Evolutionary conservation across 2,888 invertebrate species (phyloP).

Genomic region (Autographa gamma): DNA sequence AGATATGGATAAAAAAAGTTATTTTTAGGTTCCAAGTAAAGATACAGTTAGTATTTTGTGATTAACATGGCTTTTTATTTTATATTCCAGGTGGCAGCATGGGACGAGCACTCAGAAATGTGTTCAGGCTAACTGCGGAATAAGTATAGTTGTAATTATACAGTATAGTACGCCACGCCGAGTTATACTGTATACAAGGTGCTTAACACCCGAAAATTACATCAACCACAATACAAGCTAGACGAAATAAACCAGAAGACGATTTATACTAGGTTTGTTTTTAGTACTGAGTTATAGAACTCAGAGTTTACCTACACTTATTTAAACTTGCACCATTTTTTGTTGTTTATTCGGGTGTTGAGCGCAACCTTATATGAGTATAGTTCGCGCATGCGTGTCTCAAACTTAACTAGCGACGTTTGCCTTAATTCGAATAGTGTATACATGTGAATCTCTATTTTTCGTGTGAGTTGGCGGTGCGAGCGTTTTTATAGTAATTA

Average conservation of each 20-base stretch:
- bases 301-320: background rate
- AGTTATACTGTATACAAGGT: slow-evolving; percentile 40
- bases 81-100: slow-evolving; percentile 92
- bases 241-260: background rate
- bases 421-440: slow-evolving; percentile 57
- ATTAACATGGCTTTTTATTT: slow-evolving; percentile 5
- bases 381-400: slow-evolving; percentile 49
- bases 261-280: background rate
- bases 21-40: too few relatives aligned
- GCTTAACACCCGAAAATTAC: background rate
- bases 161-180: slow-evolving; percentile 39
- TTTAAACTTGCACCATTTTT: background rate
- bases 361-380: slow-evolving; percentile 1
- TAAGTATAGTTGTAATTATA: slow-evolving; percentile 57
- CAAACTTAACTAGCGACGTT: slow-evolving; percentile 43
- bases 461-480: slow-evolving; percentile 28
- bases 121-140: slow-evolving; percentile 90
- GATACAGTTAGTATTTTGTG: background rate
- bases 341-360: background rate
- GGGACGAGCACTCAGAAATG: slow-evolving; percentile 96
- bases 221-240: background rate
- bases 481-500: slow-evolving; percentile 17
- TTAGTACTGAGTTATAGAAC: background rate
- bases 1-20: too few relatives aligned
- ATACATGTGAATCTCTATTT: slow-evolving; percentile 62